Evolutionary conservation across 2,113 vertebrate species (phyloP), one percentile per base, ranked within the genome.

Genomic region (Tragelaphus scriptus): DNA sequence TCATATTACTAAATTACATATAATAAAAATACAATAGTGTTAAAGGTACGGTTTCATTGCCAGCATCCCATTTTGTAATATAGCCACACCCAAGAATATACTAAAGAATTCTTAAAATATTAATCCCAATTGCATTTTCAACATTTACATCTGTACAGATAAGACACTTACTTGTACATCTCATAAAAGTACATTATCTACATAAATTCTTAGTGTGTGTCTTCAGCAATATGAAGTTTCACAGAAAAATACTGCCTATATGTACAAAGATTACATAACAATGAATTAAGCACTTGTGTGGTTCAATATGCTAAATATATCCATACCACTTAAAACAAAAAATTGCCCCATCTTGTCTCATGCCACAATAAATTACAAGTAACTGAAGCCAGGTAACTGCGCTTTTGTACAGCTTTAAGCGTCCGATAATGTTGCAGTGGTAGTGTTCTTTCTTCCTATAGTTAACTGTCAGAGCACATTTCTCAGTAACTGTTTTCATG

Each of bases 401-500:
- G 98, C 97, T 93, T 98, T 95, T 98, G 98, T 97, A 98, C 98
- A 98, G 98, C 98, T 97, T 96, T 94, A 96, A 98, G 94, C 98
- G 86, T 98, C 96, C 97, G n/a, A 7, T 91, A 97, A 93, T 40
- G 98, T 97, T 59, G 97, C 97, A 98, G 98, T 92, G 77, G 99
- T 97, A 98, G 98, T 98, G 98, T 95, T 96, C 86, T 86, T 97
- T 90, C 94, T 90, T 56, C 91, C 86, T 85, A 23, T 3, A 30
- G 95, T 47, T 81, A 98, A 95, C 79, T 71, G 94, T 88, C 93
- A 85, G 59, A 2, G 77, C 68, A 55, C 81, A 26, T 32, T 55
- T 94, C 96, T 99, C 99, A 99, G 99, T 99, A 99, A 99, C 99
- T 99, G 99, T 99, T 99, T 98, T 99, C 99, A 2, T 99, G 99